Base-by-base conservation (phyloP, 1,140 invertebrate genomes). In the Cydia amplana region DNA sequence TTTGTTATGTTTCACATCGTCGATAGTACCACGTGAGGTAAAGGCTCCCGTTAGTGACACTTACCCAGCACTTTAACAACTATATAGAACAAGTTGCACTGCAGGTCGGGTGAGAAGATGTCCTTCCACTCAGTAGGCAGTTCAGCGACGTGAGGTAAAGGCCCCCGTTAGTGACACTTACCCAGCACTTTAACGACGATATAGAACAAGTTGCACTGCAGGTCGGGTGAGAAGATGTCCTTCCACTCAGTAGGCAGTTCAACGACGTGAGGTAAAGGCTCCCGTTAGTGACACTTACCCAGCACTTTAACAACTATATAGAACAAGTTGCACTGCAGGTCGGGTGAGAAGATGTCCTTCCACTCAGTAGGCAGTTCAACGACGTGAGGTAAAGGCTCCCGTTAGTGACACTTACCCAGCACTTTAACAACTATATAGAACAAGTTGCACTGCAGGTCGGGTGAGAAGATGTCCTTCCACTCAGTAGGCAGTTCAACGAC, bases 381-480 rank as follows among this genome's bases (percentile, higher is more conserved):
- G 32, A 32, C 40, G 12, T 12, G 12, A 4, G 40, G 40, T 43
- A 43, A 43, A 1, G 12, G 40, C 9, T 43, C 40, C 40, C 40
- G 40, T 43, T 43, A 4, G 40, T 43, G n/a, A 51, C 3, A 79
- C 82, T 77, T 28, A 86, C 85, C 72, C 2, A 86, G 80, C 18
- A 85, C 73, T 49, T 77, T 67, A 5, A 79, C 16, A 0, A 80
- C 32, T 32, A 87, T 4, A 7, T 63, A 7, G 70, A 78, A 77
- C n/a, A 87, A 49, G 65, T 83, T 78, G 32, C 60, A 20, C 73
- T 76, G 63, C 6, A 82, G 28, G 20, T 82, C 81, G 6, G 87
- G 86, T 46, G 77, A 78, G 81, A 87, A 88, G 36, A 87, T 77
- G 79, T 88, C 84, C n/a, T 4, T 32, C 88, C 88, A 90, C 81